Base-by-base conservation (phyloP, 1,140 invertebrate genomes). In the Drosophila fuyamai region DNA sequence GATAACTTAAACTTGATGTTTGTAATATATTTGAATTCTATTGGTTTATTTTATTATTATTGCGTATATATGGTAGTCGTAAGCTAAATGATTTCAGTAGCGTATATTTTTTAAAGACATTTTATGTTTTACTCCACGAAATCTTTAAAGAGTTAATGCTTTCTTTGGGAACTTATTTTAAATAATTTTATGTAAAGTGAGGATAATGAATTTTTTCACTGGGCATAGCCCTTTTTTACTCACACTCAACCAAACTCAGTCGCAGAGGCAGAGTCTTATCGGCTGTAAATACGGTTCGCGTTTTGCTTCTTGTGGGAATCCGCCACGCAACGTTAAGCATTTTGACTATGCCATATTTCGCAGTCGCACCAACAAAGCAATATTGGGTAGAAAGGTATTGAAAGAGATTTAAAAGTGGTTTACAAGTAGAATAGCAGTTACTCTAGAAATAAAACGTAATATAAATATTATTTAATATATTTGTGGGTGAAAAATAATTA, bases 261-360 rank as follows among this genome's bases (percentile, higher is more conserved):
- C 38, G 53, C 10, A 57, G 32, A 63, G 51, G 29, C 29, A 70
- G 27, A 43, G 57, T 40, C 79, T 82, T 82, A 82, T 82, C 80
- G 75, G 63, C 56, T 57, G 50, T 23, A 75, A 70, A 77, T 81
- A 81, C 56, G 67, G 67, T 67, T 77, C 79, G 79, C 79, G 79
- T 59, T 81, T 73, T 76, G 66, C 61, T 77, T 74, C 79, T 81
- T 67, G 79, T 81, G 55, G 53, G 51, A 59, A 27, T 23, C 44
- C 57, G 60, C 55, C 53, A 79, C 68, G 79, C 50, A 62, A 82
- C 74, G 79, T 51, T 75, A 73, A 78, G 75, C 80, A 82, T 78
- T 82, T 82, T 65, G 79, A 32, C 62, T 74, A 74, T 82, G 79
- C 59, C 79, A 82, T 65, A 78, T 78, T 74, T 70, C 70, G 70